Conservation (phyloP, 2,888 invertebrate species). For the Lithophane leautieri region DNA sequence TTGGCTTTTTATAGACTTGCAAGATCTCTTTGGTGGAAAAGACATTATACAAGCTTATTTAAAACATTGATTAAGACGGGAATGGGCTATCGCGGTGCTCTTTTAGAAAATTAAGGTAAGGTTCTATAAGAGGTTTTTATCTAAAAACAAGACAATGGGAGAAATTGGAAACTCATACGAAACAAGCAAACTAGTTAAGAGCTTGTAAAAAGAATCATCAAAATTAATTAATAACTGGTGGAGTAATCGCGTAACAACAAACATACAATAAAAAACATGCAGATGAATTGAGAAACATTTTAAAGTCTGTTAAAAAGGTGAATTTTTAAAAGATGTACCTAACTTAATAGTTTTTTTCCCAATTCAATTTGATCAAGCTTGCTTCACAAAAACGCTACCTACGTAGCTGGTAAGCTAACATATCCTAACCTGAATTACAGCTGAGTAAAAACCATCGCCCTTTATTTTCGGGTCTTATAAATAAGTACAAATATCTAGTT, state of each 20-base stretch:
- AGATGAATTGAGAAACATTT: too few relatives aligned
- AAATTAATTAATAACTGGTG: too few relatives aligned
- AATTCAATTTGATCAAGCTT: background rate
- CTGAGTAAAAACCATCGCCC: background rate
- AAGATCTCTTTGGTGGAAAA: slow-evolving; percentile 42
- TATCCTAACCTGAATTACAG: background rate
- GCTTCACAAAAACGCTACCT: background rate
- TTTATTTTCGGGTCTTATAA: background rate
- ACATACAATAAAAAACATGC: too few relatives aligned
- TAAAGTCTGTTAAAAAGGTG: too few relatives aligned
- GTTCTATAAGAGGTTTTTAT: background rate
- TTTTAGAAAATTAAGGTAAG: slow-evolving; percentile 4
- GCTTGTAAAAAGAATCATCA: too few relatives aligned
- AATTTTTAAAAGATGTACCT: background rate
- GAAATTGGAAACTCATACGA: too few relatives aligned
- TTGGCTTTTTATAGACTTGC: slow-evolving; percentile 53
- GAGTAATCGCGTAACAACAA: too few relatives aligned
- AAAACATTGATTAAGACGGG: slow-evolving; percentile 28
- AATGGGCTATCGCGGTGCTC: background rate
- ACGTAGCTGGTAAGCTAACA: background rate
- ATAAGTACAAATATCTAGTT: too few relatives aligned
- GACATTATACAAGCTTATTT: slow-evolving; percentile 31
- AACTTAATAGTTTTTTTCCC: too few relatives aligned
- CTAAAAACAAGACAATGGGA: too few relatives aligned
- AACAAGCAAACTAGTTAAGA: too few relatives aligned